Conservation (phyloP, 1,140 invertebrate genomes). For the Nasonia longicornis region DNA sequence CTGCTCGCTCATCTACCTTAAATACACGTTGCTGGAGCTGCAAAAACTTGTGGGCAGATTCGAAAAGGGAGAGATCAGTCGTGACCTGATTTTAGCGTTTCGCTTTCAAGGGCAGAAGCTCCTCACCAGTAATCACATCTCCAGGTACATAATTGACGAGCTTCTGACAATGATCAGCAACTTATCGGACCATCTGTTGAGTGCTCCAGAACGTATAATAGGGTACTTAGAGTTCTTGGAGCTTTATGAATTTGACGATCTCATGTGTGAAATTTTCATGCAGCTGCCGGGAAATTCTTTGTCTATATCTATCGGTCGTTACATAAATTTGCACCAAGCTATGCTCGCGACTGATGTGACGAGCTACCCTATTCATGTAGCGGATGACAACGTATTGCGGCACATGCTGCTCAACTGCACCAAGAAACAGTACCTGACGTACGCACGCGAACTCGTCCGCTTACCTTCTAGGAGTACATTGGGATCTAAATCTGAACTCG, state of each 20-base stretch:
- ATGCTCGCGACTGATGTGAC: background rate
- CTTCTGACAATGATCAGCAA: constrained; percentile 42
- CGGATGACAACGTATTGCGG: background rate
- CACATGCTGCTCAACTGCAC: constrained; percentile 33
- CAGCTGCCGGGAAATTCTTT: background rate
- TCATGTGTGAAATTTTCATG: background rate
- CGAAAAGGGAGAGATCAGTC: constrained; percentile 25
- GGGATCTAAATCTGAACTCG: constrained; percentile 47
- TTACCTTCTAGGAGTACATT: background rate
- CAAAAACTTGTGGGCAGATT: constrained; percentile 37
- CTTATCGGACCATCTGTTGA: constrained; percentile 36
- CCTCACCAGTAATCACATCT: constrained; percentile 12
- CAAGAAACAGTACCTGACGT: constrained; percentile 19
- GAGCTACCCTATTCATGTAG: background rate
- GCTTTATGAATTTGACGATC: background rate
- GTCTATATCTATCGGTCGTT: background rate
- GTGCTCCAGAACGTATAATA: background rate
- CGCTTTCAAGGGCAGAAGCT: background rate
- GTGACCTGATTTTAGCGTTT: constrained; percentile 16
- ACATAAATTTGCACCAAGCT: background rate
- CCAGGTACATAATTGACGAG: constrained; percentile 43
- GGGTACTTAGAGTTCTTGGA: background rate
- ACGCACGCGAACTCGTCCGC: constrained; percentile 39
- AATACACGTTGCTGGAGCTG: constrained; percentile 45
- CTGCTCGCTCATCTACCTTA: constrained; percentile 44